phyloP scores from a whole-genome alignment of 1,140 invertebrate genomes.

The Phymastichus coffea region DNA sequence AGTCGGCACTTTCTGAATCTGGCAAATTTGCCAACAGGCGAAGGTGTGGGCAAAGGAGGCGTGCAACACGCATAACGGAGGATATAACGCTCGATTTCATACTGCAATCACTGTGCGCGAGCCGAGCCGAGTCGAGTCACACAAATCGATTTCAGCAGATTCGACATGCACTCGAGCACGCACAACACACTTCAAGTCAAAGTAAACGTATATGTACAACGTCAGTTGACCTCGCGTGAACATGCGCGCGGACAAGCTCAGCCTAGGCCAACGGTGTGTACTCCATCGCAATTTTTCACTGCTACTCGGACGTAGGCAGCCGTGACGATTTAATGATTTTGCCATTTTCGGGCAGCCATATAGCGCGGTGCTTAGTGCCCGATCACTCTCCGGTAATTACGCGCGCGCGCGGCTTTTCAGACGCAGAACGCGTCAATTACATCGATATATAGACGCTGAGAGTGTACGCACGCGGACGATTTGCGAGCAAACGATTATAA shows the following conservation, averaged over 20 bases:
- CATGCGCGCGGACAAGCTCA: too few relatives aligned
- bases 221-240: too few relatives aligned
- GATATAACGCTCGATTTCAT: background rate
- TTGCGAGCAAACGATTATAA: constrained; percentile 10
- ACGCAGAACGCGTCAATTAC: constrained; percentile 16
- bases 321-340: constrained; percentile 20
- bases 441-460: background rate
- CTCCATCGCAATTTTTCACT: too few relatives aligned
- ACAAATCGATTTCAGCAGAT: background rate
- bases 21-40: too few relatives aligned
- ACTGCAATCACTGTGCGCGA: too few relatives aligned
- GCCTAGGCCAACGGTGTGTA: too few relatives aligned
- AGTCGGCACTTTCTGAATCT: too few relatives aligned
- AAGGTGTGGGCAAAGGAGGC: too few relatives aligned
- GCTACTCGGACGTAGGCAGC: background rate
- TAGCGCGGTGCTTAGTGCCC: constrained; percentile 5
- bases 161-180: background rate
- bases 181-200: background rate
- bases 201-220: too few relatives aligned
- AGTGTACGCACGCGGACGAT: constrained; percentile 1
- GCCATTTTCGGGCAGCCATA: constrained; percentile 11
- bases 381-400: constrained; percentile 23
- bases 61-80: background rate
- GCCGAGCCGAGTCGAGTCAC: too few relatives aligned
- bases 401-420: constrained; percentile 9